These are phyloP conservation scores for Sinocyclocheilus anshuiensis DNA, from an alignment of 2,113 vertebrate species.

Conservation along the genomic window DNA sequence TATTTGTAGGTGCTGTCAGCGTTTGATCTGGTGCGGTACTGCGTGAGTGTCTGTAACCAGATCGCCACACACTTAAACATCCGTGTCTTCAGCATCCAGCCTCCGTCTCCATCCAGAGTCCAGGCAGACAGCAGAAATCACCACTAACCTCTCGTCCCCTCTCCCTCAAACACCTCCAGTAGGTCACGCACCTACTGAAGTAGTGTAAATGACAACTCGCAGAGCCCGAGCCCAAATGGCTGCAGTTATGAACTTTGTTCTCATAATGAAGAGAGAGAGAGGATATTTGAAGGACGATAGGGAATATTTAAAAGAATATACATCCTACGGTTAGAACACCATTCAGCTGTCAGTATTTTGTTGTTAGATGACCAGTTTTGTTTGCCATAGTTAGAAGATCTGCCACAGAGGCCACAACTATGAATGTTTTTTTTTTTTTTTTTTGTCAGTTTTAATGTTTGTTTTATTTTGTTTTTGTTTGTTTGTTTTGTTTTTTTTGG, in stretches of 20 bases:
- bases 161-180: not conserved
- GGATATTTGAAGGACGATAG: not conserved
- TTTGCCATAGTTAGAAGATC: not conserved
- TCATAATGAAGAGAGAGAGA: not conserved
- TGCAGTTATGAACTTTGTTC: not conserved
- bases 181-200: conserved; percentile 16
- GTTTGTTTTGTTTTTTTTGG: too few relatives aligned
- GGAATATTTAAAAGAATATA: not conserved
- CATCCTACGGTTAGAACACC: not conserved
- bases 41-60: conserved; percentile 85
- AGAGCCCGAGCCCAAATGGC: not conserved
- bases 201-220: not conserved
- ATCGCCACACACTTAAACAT: conserved; percentile 86
- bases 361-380: not conserved
- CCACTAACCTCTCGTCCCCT: conserved; percentile 38
- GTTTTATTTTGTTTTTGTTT: too few relatives aligned
- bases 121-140: conserved; percentile 66
- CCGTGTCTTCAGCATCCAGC: conserved; percentile 83
- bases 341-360: not conserved
- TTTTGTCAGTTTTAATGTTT: not conserved
- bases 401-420: not conserved
- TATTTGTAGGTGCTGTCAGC: conserved; percentile 78
- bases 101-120: conserved; percentile 66
- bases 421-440: not conserved
- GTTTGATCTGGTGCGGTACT: conserved; percentile 84